Evolutionary conservation across 1,140 invertebrate species (phyloP), one percentile per base, ranked within the genome.

Genomic region (Spodoptera frugiperda): DNA sequence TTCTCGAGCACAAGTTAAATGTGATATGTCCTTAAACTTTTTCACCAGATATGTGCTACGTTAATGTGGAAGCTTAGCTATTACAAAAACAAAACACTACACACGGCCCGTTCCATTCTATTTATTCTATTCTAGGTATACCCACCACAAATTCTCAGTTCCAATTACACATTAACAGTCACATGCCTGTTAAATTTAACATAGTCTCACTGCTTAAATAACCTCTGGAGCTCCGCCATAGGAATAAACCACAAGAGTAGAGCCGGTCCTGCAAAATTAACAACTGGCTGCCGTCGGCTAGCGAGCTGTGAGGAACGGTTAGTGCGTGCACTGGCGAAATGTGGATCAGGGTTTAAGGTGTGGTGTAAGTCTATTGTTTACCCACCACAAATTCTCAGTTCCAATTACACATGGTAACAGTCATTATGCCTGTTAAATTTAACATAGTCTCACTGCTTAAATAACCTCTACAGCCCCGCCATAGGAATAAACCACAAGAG

Each of bases 231-330:
- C 51, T 17, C 3, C 21, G 39, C 30, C 33, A 17, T 46, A 44
- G 12, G 33, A 57, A 72, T 72, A 72, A 72, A 72, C 68, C 53
- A 72, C 68, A 72, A 72, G 68, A 68, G 63, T 67, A 67, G 65
- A 72, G 68, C 30, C 68, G 51, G 19, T 72, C 39, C 68, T 72
- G 53, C 68, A 72, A 57, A 57, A 72, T 72, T 72, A 72, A 72
- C 68, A 72, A 55, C 68, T 71, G 53, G 53, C 25, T 21, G 30
- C 30, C 9, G 30, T 10, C 33, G 11, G 68, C n/a, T 15, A 15
- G 15, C 12, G 30, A 15, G 14, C 10, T 55, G 68, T 72, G 68
- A 72, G 53, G 39, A 48, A 72, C 51, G 53, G 68, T 72, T 46
- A 72, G 68, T 72, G 68, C 68, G 68, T 72, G 21, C n/a, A 55